These are phyloP conservation scores for Harpalus rufipes DNA, from an alignment of 2,888 invertebrate genomes.

Conservation along the genomic window DNA sequence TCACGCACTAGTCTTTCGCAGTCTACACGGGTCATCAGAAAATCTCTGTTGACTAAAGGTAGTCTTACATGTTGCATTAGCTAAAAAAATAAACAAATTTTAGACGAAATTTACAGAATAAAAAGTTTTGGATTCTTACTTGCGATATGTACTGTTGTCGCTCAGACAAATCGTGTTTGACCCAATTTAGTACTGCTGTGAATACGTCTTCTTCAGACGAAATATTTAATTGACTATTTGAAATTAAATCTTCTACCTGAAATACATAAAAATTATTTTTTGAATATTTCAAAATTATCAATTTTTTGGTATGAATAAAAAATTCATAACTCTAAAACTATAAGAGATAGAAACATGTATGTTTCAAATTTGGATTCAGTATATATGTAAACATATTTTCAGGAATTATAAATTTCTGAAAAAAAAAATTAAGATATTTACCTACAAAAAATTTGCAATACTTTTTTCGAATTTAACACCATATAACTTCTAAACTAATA, in stretches of 20 bases:
- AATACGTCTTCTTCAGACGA: constrained; percentile 85
- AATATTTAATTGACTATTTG: constrained; percentile 83
- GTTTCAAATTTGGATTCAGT: neutral
- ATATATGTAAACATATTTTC: neutral
- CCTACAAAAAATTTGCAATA: neutral
- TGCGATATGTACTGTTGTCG: constrained; percentile 81
- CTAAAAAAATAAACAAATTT: constrained; percentile 72
- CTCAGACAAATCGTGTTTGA: constrained; percentile 82
- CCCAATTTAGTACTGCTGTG: constrained; percentile 83
- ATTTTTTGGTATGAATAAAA: neutral
- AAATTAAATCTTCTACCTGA: constrained; percentile 83
- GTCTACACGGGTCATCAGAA: constrained; percentile 84
- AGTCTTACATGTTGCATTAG: constrained; percentile 83
- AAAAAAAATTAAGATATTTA: neutral
- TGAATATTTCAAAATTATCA: too few relatives aligned
- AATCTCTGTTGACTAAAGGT: constrained; percentile 83
- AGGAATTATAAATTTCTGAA: neutral
- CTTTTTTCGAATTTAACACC: neutral
- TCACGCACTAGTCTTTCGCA: constrained; percentile 83
- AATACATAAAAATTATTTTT: constrained; percentile 52
- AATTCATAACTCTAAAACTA: neutral
- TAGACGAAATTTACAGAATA: neutral
- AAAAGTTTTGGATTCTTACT: constrained; percentile 73
- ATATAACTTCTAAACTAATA: neutral
- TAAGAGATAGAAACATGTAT: neutral